Evolutionary conservation across 2,888 invertebrate genomes (phyloP).

Genomic region (Macaria liturata): DNA sequence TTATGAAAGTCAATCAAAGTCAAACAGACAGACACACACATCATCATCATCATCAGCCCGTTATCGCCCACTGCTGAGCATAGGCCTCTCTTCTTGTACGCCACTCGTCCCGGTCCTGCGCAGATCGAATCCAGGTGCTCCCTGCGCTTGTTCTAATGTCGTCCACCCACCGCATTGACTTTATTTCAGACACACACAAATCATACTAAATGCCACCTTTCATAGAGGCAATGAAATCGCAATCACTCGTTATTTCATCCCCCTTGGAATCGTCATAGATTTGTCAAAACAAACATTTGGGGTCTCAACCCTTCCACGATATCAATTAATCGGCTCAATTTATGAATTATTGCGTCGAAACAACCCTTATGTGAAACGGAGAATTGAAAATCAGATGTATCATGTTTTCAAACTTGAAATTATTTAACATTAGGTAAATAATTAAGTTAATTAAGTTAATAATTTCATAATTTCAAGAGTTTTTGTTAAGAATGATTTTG

Average conservation of each 20-base stretch:
- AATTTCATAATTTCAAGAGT: not conserved
- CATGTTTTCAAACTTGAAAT: conserved; percentile 38
- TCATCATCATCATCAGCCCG: too few relatives aligned
- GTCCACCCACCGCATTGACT: too few relatives aligned
- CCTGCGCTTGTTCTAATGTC: too few relatives aligned
- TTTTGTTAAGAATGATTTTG: not conserved
- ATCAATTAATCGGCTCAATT: conserved; percentile 81
- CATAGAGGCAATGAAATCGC: conserved; percentile 30
- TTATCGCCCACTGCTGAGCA: too few relatives aligned
- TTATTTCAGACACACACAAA: too few relatives aligned
- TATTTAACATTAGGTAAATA: too few relatives aligned
- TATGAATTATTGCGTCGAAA: conserved; percentile 73
- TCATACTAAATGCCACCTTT: conserved; percentile 18
- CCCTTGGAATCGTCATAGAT: conserved; percentile 51
- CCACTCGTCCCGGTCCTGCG: too few relatives aligned
- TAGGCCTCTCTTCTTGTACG: too few relatives aligned
- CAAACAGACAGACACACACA: too few relatives aligned
- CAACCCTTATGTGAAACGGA: conserved; percentile 56
- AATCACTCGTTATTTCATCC: conserved; percentile 40
- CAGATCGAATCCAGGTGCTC: too few relatives aligned
- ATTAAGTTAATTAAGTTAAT: too few relatives aligned
- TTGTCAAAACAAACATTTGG: conserved; percentile 70
- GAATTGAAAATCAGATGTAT: conserved; percentile 63
- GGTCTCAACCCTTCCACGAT: conserved; percentile 68
- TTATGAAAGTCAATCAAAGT: too few relatives aligned